A percentile compares a stretch with the other conserved stretches of the same genome.
Evolutionary conservation across 2,797 vertebrate genomes (phyloP).

Genomic region (Chrysocyon brachyurus): DNA sequence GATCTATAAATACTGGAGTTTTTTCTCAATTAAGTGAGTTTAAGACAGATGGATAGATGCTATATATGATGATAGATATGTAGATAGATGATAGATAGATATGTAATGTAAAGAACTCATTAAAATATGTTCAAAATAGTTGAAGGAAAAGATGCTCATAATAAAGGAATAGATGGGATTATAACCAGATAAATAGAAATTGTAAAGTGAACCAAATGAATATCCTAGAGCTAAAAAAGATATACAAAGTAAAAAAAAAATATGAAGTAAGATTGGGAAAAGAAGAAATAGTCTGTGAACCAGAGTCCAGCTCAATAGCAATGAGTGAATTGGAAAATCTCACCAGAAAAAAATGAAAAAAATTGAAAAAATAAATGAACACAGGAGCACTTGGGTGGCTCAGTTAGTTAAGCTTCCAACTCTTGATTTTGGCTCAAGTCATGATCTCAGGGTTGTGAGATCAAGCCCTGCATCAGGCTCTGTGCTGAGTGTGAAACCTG

Average conservation of each 20-base stretch:
- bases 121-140: neutral
- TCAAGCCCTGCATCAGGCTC: neutral
- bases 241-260: neutral
- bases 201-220: neutral
- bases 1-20: neutral
- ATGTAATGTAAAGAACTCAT: neutral
- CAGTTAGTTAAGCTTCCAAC: too few relatives aligned
- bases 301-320: neutral
- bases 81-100: neutral
- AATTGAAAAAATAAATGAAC: neutral
- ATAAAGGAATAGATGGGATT: neutral
- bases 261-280: neutral
- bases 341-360: neutral
- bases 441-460: neutral
- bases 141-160: neutral
- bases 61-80: neutral
- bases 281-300: neutral
- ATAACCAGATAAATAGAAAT: neutral
- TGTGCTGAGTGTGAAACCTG: neutral
- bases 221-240: neutral
- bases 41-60: neutral
- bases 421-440: neutral
- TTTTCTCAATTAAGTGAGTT: neutral
- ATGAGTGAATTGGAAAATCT: neutral
- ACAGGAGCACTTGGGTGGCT: too few relatives aligned